Conservation (phyloP, 2,797 vertebrate genomes). For the Lepilemur septentrionalis region DNA sequence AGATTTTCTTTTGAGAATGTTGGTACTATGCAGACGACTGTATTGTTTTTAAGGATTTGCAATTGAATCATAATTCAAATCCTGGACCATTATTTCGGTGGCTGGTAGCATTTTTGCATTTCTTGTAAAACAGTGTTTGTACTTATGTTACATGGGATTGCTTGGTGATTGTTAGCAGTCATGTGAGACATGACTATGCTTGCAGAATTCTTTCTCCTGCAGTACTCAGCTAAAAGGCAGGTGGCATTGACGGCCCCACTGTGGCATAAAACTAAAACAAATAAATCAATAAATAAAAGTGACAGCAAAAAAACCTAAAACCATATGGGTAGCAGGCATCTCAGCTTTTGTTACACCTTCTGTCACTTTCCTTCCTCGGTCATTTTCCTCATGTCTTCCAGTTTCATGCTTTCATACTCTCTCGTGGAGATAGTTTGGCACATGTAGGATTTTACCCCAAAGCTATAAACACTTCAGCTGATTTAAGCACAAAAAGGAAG, state of each 20-base stretch:
- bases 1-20: constrained; percentile 48
- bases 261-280: not conserved
- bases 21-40: constrained; percentile 6
- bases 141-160: not conserved
- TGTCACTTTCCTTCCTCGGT: not conserved
- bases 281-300: not conserved
- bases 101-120: not conserved
- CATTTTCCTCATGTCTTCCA: not conserved
- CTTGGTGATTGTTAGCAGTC: not conserved
- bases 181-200: not conserved
- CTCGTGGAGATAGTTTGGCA: not conserved
- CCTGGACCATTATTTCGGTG: not conserved
- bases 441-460: not conserved
- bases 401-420: not conserved
- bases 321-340: not conserved
- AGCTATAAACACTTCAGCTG: not conserved
- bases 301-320: not conserved
- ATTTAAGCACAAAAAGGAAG: not conserved
- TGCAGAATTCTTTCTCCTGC: not conserved
- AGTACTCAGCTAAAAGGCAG: not conserved
- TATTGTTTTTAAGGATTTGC: constrained; percentile 47
- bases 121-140: not conserved
- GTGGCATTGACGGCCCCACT: not conserved
- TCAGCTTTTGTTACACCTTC: not conserved
- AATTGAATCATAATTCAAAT: constrained; percentile 13